phyloP scores from a whole-genome alignment of 2,888 invertebrate species.

The Baccha elongata region DNA sequence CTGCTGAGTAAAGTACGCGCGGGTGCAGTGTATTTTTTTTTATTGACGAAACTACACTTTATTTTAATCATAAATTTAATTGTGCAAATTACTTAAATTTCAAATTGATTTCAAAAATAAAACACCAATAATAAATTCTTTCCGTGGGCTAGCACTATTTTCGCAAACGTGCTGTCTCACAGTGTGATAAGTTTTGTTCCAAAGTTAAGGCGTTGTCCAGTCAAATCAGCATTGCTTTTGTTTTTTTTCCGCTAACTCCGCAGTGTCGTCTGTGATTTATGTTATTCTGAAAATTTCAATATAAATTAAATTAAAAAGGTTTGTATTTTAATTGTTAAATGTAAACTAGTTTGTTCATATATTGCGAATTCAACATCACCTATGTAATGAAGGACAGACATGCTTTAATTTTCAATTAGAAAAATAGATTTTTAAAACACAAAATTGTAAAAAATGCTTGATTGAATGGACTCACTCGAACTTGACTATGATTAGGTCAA shows the following conservation, averaged over 20 bases:
- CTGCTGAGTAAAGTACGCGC: slow-evolving; percentile 32
- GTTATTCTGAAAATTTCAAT: slow-evolving; percentile 42
- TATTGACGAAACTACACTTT: slow-evolving; percentile 60
- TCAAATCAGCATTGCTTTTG: slow-evolving; percentile 23
- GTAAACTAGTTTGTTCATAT: no score
- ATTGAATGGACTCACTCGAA: slow-evolving; percentile 1
- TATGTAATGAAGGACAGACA: no score
- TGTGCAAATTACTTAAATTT: slow-evolving; percentile 30
- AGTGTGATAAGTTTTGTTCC: slow-evolving; percentile 5
- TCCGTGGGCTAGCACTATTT: slow-evolving; percentile 10
- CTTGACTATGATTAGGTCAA: slow-evolving; percentile 26
- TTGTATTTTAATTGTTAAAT: not conserved
- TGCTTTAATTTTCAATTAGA: no score
- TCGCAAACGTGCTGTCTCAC: not conserved
- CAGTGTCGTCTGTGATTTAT: slow-evolving; percentile 37
- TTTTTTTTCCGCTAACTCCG: slow-evolving; percentile 23
- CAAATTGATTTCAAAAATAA: slow-evolving; percentile 36
- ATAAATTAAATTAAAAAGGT: slow-evolving; percentile 15
- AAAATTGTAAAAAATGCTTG: not conserved
- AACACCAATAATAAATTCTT: not conserved
- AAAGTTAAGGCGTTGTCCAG: slow-evolving; percentile 69
- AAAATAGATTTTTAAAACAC: not conserved
- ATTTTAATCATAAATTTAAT: slow-evolving; percentile 36
- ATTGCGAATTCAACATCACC: no score
- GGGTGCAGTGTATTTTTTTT: slow-evolving; percentile 53